These are phyloP conservation scores for Astropecten irregularis DNA, from an alignment of 53 echinoderm and acorn worm species.

Conservation along the genomic window DNA sequence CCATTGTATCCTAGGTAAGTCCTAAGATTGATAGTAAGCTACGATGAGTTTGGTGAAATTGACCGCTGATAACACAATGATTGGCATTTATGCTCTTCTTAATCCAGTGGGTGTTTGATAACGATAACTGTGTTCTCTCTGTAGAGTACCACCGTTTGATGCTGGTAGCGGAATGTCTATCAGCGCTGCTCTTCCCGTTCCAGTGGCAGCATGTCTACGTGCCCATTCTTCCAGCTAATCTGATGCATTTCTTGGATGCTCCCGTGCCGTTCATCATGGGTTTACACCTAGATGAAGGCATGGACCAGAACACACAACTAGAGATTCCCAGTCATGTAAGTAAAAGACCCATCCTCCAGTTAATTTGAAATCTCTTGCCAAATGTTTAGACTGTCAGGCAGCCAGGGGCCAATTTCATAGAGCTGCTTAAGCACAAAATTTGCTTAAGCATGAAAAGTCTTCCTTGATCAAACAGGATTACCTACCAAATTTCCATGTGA, in stretches of 20 bases:
- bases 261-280: constrained; percentile 98
- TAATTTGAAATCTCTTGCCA: not conserved
- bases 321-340: constrained; percentile 93
- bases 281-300: constrained; percentile 79
- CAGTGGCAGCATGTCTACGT: constrained; percentile 97
- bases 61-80: constrained; percentile 79
- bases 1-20: too few relatives aligned
- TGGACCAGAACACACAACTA: constrained; percentile 72
- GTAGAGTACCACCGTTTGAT: constrained; percentile 97
- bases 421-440: too few relatives aligned
- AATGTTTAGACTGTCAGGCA: not conserved
- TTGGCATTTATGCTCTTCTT: constrained; percentile 73
- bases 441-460: too few relatives aligned
- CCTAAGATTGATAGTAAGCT: too few relatives aligned
- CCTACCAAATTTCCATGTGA: too few relatives aligned
- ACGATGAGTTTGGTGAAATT: too few relatives aligned
- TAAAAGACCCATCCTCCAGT: not conserved
- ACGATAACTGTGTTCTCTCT: not conserved
- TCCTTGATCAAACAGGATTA: too few relatives aligned
- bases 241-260: constrained; percentile 95
- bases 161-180: constrained; percentile 89
- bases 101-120: constrained; percentile 89
- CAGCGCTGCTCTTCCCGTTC: constrained; percentile 88
- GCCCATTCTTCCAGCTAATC: constrained; percentile 93
- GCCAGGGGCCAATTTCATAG: too few relatives aligned